A percentile compares a stretch with the other conserved stretches of the same genome.
These are phyloP conservation scores for Drosophila mimica DNA, from an alignment of 2,888 invertebrate genomes.

Conservation along the genomic window DNA sequence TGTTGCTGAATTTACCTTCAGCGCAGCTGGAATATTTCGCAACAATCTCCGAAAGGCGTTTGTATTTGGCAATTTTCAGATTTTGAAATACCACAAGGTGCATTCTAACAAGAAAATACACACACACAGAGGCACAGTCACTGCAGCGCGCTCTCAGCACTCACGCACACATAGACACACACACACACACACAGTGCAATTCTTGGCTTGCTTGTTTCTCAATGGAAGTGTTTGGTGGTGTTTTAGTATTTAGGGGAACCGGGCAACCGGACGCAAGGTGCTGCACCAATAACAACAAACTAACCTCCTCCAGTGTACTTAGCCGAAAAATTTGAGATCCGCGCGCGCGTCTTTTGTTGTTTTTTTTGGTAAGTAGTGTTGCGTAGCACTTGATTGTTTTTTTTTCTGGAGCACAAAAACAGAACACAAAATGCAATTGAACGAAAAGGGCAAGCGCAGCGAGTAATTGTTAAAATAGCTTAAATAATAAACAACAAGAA, in stretches of 20 bases:
- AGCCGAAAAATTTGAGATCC: slow-evolving; percentile 36
- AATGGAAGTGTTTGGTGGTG: slow-evolving; percentile 54
- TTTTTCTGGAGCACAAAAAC: slow-evolving; percentile 50
- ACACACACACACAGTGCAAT: slow-evolving; percentile 61
- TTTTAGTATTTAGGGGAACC: slow-evolving; percentile 33
- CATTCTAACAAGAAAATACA: slow-evolving; percentile 70
- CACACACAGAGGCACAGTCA: slow-evolving; percentile 18
- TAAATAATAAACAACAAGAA: slow-evolving; percentile 72
- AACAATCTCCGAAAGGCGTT: slow-evolving; percentile 72
- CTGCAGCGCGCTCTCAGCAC: slow-evolving; percentile 41
- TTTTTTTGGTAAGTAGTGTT: slow-evolving; percentile 19
- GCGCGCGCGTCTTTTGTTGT: slow-evolving; percentile 43
- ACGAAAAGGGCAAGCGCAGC: slow-evolving; percentile 72
- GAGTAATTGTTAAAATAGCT: slow-evolving; percentile 68
- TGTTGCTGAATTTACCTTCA: slow-evolving; percentile 68
- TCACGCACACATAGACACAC: slow-evolving; percentile 34
- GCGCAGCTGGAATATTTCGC: slow-evolving; percentile 80
- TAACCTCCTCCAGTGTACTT: slow-evolving; percentile 59
- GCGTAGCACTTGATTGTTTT: slow-evolving; percentile 18
- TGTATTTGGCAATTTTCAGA: slow-evolving; percentile 77
- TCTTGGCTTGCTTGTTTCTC: slow-evolving; percentile 73
- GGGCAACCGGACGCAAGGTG: slow-evolving; percentile 45
- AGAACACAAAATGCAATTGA: slow-evolving; percentile 48
- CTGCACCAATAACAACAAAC: slow-evolving; percentile 42
- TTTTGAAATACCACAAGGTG: slow-evolving; percentile 81